Percentiles rank a stretch among this genome's conserved stretches.
Evolutionary conservation across 2,113 vertebrate genomes (phyloP).

Genomic region (Bostrychus sinensis): DNA sequence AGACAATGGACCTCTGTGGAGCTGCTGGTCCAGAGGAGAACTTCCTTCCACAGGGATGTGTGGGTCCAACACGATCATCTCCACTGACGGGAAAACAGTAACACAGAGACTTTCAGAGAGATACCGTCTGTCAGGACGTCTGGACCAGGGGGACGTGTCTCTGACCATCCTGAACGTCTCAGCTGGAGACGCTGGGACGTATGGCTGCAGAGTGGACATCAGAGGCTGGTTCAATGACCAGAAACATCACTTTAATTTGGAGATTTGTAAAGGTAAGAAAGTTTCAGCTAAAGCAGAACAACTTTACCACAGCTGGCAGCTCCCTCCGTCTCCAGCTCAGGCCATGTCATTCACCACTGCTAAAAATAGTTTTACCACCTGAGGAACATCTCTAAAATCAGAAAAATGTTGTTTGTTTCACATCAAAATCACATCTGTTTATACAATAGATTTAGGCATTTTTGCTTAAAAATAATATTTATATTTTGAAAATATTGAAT

Average conservation of each 20-base stretch:
- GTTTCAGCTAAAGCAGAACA: no score
- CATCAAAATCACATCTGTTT: no score
- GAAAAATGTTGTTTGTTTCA: no score
- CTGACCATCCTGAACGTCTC: constrained; percentile 28
- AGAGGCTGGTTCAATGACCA: constrained; percentile 26
- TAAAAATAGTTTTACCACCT: no score
- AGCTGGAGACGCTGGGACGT: constrained; percentile 19
- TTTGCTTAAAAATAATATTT: no score
- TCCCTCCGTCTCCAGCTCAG: no score
- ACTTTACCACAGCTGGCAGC: no score
- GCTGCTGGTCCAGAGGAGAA: constrained; percentile 28
- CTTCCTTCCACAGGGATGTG: accelerated
- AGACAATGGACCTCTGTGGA: accelerated
- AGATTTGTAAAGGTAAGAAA: constrained; percentile 18
- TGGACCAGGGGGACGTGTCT: constrained; percentile 43
- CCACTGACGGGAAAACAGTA: accelerated
- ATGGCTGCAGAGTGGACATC: constrained; percentile 31
- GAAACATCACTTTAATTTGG: accelerated
- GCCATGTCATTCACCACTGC: no score
- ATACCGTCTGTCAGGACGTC: constrained; percentile 34
- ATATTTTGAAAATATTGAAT: no score
- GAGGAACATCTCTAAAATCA: no score
- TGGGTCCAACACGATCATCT: background rate
- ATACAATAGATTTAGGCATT: no score
- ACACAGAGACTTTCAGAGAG: background rate